Conservation (phyloP, 2,797 vertebrate species). For the Yasuhikotakia modesta region DNA sequence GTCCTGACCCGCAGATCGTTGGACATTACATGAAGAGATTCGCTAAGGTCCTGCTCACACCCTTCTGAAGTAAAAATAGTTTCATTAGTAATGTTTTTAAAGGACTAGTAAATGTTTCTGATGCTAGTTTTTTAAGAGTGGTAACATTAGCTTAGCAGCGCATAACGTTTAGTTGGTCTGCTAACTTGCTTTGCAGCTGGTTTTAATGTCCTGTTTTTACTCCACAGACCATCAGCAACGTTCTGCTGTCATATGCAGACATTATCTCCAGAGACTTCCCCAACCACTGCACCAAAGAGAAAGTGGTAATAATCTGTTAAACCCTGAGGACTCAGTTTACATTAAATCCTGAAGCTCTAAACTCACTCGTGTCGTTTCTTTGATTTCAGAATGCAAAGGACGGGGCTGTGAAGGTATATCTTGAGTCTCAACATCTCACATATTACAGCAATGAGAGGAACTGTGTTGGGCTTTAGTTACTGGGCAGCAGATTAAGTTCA, state of each 20-base stretch:
- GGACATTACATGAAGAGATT: conserved; percentile 98
- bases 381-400: conserved; percentile 58
- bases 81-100: neutral
- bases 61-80: neutral
- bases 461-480: conserved; percentile 7
- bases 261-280: conserved; percentile 95
- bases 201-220: conserved; percentile 2
- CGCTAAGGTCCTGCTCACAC: conserved; percentile 83
- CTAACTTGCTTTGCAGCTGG: neutral
- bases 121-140: neutral
- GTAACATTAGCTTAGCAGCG: neutral
- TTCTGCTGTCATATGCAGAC: conserved; percentile 93
- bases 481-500: too few relatives aligned
- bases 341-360: neutral
- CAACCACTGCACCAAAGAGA: conserved; percentile 95
- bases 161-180: neutral
- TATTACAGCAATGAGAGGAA: neutral
- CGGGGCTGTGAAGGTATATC: conserved; percentile 56
- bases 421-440: neutral
- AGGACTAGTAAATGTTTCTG: neutral
- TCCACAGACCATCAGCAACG: conserved; percentile 94
- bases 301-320: conserved; percentile 79
- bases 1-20: conserved; percentile 95
- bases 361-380: conserved; percentile 4
- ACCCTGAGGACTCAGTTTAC: neutral